Percentiles rank a stretch among this genome's conserved stretches.
These are phyloP conservation scores for Calyptomena viridis DNA, from an alignment of 2,113 vertebrate species.

Conservation along the genomic window DNA sequence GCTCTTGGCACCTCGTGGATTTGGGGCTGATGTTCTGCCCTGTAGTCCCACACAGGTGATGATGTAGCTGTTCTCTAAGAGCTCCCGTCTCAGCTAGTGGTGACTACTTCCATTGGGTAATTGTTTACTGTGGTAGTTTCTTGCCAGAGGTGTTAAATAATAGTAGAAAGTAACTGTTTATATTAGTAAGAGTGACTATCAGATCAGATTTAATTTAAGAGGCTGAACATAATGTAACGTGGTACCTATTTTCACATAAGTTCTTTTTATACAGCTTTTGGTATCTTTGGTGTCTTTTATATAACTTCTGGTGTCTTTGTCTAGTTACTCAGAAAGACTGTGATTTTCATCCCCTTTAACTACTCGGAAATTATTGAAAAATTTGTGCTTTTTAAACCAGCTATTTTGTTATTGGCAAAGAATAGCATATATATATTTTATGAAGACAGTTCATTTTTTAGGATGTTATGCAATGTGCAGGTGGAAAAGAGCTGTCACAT, in stretches of 20 bases:
- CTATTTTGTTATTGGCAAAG: neutral
- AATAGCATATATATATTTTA: neutral
- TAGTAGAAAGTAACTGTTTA: neutral
- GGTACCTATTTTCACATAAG: neutral
- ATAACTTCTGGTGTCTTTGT: neutral
- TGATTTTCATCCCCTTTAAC: neutral
- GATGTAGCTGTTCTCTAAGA: neutral
- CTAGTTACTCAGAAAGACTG: neutral
- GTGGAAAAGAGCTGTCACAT: neutral
- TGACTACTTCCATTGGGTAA: neutral
- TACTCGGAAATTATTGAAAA: neutral
- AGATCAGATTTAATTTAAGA: neutral
- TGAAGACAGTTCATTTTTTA: neutral
- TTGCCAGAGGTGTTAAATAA: neutral
- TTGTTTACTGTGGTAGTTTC: neutral
- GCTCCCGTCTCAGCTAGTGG: neutral
- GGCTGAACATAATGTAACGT: fast-evolving
- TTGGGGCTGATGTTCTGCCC: neutral
- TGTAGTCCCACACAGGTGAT: neutral
- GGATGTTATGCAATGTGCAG: neutral
- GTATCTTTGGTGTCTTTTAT: neutral
- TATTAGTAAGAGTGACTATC: neutral
- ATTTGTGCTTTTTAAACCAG: neutral
- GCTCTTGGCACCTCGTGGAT: neutral
- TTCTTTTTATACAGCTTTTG: neutral